Base-by-base conservation (phyloP, 2,113 vertebrate genomes). In the Paralichthys olivaceus region DNA sequence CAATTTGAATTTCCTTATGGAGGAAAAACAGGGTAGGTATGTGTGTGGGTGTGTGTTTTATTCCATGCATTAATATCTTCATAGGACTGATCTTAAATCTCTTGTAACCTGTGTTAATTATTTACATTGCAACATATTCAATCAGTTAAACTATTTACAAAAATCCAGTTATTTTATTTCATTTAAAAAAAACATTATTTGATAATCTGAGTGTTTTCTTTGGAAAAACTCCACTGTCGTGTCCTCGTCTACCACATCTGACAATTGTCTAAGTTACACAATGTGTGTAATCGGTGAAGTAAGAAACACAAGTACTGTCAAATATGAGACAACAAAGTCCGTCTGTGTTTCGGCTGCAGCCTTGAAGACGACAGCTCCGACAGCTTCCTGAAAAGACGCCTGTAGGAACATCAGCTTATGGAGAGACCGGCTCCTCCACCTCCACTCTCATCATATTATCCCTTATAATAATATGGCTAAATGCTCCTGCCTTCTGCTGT, bases 381-480 rank as follows among this genome's bases (percentile, higher is more conserved):
- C 83, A 86, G 68, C 72, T 80, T 76, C 70, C 84, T 59, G 79
- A 84, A 66, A 83, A 84, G 77, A 70, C 12, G 81, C 71, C 79
- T 69, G 76, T 70, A 83, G 83, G 59, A 84, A 80, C 79, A 82
- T 84, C 76, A 81, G 71, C 85, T 80, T 77, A 77, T 75, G 25
- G 72, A 77, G 72, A 69, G 23, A 49, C 13, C 54, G 20, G 32
- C 77, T 87, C 72, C 69, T 82, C 82, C 83, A 76, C 83, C 79
- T 84, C 73, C 85, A 64, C 72, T 70, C 84, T 86, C 73, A 80
- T 86, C 86, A 85, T 29, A 77, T 76, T 43, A 91, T 17, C 58
- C 60, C 72, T 86, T 89, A 81, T 68, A 70, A 43, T 64, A 81
- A 84, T 77, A 87, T 87, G 86, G 77, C 60, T 57, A 72, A 74